A percentile compares a stretch with the other conserved stretches of the same genome.
phyloP scores from a whole-genome alignment of 2,797 vertebrate genomes.

The Emydoidea blandingii region DNA sequence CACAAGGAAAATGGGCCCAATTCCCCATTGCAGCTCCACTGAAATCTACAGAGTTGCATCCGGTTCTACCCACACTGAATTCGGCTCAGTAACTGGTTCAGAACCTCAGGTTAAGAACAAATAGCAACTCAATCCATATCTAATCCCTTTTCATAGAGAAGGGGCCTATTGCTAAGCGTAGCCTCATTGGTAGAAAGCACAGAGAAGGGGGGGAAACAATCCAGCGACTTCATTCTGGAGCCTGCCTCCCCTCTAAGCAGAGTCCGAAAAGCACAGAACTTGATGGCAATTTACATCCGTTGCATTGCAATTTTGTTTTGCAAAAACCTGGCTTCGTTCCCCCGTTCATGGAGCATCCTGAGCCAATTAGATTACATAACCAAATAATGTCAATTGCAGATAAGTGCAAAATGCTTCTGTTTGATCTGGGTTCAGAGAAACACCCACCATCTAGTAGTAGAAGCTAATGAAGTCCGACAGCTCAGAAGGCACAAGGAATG shows the following conservation, averaged over 20 bases:
- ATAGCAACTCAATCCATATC: rapidly evolving
- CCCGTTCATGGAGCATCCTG: neutral
- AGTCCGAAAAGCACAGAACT: neutral
- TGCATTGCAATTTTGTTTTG: neutral
- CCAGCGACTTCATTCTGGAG: neutral
- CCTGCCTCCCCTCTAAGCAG: neutral
- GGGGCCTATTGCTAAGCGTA: neutral
- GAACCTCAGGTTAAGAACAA: neutral
- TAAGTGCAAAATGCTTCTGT: neutral
- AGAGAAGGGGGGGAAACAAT: neutral
- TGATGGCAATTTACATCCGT: neutral
- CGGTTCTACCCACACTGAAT: rapidly evolving
- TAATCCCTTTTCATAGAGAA: neutral
- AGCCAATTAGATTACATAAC: slow-evolving; percentile 2
- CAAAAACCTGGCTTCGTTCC: neutral
- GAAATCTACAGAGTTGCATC: neutral
- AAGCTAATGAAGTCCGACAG: slow-evolving; percentile 39
- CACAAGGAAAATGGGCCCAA: neutral
- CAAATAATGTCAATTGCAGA: neutral
- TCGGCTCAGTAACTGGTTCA: rapidly evolving
- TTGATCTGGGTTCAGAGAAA: slow-evolving; percentile 30
- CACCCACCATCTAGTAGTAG: neutral
- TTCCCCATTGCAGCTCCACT: neutral
- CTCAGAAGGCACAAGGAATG: neutral
- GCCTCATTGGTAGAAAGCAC: neutral